Base-by-base conservation (phyloP, 1,140 invertebrate genomes). In the Panagrolaimus sp. region DNA sequence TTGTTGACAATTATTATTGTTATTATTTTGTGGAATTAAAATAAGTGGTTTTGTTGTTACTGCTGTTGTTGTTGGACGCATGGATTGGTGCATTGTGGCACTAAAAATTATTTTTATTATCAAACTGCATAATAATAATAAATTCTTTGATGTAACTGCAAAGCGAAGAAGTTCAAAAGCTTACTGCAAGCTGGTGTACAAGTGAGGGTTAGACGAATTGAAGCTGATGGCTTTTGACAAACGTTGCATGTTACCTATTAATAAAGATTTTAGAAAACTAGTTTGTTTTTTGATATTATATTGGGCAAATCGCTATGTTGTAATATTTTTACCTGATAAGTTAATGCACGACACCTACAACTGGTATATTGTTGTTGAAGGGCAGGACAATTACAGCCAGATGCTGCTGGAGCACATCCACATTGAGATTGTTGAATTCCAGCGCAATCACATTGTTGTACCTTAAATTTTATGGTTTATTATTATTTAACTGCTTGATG, bases 1-100 rank as follows among this genome's bases (percentile, higher is more conserved):
- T 2, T 71, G 38, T 38, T 68, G 66, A 9, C n/a, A n/a, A 23
- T 44, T 65, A n/a, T 67, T 25, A 16, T 20, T 25, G n/a, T n/a
- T n/a, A 43, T 25, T 46, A 38, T 38, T 38, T 38, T 38, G 31
- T 38, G 31, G 31, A 38, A 38, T 38, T 38, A 38, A 38, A 38
- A 38, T 38, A 38, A 38, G 51, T 20, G 51, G 51, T 20, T 57
- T 57, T 57, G 51, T 44, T 69, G 72, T 69, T 71, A 69, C 14
- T 64, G 62, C 14, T 70, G 71, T 46, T 73, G 71, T 63, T 74
- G 71, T 27, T 74, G 67, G 20, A 73, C 71, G 65, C 74, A 76
- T 14, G 23, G 25, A 13, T 25, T 14, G 27, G 23, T 47, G 27
- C 25, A 31, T 46, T 67, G 48, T 65, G 45, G 61, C 67, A 68